Percentiles rank a stretch among this genome's conserved stretches.
These are phyloP conservation scores for Marisa cornuarietis DNA, from an alignment of 1,140 invertebrate genomes.

Conservation along the genomic window DNA sequence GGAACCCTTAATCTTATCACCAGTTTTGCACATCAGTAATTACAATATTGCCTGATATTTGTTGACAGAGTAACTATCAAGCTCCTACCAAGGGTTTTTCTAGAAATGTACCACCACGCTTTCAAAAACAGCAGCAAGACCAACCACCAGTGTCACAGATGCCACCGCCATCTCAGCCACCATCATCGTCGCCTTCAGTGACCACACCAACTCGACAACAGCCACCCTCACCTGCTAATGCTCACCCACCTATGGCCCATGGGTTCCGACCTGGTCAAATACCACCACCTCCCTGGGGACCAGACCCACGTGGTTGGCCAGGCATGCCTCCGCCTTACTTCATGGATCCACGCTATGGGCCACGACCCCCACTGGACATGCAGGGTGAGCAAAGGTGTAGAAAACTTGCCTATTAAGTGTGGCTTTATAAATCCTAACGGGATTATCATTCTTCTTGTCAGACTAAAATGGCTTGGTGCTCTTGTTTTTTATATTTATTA, in stretches of 20 bases:
- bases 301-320: slow-evolving; percentile 54
- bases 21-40: no score
- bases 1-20: no score
- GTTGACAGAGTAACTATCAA: slow-evolving; percentile 34
- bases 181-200: slow-evolving; percentile 45
- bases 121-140: slow-evolving; percentile 76
- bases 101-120: slow-evolving; percentile 85
- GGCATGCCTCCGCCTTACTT: slow-evolving; percentile 56
- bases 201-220: slow-evolving; percentile 36
- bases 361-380: slow-evolving; percentile 60
- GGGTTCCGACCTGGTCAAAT: slow-evolving; percentile 54
- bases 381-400: slow-evolving; percentile 38
- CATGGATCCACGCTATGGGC: slow-evolving; percentile 51
- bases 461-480: no score
- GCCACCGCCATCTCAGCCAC: slow-evolving; percentile 33
- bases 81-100: slow-evolving; percentile 73
- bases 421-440: no score
- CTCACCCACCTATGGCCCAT: slow-evolving; percentile 35
- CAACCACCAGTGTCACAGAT: slow-evolving; percentile 22
- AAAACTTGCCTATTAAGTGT: no score
- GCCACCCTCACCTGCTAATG: slow-evolving; percentile 18
- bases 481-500: no score
- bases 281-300: slow-evolving; percentile 55
- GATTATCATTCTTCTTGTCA: no score
- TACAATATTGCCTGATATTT: not conserved